phyloP scores from a whole-genome alignment of 2,888 invertebrate genomes.

The Conus canariensis region DNA sequence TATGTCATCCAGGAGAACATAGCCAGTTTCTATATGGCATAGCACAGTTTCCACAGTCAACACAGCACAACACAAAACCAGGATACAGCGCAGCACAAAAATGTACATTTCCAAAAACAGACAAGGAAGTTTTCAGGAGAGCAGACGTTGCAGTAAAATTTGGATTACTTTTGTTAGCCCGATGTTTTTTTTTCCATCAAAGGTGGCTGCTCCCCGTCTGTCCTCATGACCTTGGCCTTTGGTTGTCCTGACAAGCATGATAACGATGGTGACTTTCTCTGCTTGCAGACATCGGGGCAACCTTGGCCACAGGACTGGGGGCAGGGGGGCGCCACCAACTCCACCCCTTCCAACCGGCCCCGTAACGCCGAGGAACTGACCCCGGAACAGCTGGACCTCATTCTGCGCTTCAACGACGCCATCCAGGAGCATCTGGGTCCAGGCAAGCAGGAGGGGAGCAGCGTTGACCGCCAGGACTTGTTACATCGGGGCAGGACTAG shows the following conservation, averaged over 20 bases:
- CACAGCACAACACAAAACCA: too few relatives aligned
- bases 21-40: too few relatives aligned
- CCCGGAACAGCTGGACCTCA: constrained; percentile 57
- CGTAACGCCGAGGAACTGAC: constrained; percentile 47
- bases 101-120: too few relatives aligned
- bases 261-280: constrained; percentile 54
- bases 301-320: constrained; percentile 44
- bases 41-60: too few relatives aligned
- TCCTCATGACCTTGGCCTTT: neutral
- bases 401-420: constrained; percentile 62
- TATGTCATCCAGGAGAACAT: too few relatives aligned
- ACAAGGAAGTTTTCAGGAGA: too few relatives aligned
- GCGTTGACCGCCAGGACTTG: neutral
- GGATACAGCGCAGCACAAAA: too few relatives aligned
- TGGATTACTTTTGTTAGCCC: too few relatives aligned
- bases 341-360: constrained; percentile 45
- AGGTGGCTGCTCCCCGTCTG: too few relatives aligned
- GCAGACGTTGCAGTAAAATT: too few relatives aligned
- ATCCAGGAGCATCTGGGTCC: constrained; percentile 36
- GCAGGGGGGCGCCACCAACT: constrained; percentile 48
- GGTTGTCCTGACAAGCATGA: neutral
- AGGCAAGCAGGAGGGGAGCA: neutral
- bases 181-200: too few relatives aligned
- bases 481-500: neutral
- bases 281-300: constrained; percentile 53